These are phyloP conservation scores for Anser brachyrhynchus DNA, from an alignment of 2,113 vertebrate genomes.

Conservation along the genomic window DNA sequence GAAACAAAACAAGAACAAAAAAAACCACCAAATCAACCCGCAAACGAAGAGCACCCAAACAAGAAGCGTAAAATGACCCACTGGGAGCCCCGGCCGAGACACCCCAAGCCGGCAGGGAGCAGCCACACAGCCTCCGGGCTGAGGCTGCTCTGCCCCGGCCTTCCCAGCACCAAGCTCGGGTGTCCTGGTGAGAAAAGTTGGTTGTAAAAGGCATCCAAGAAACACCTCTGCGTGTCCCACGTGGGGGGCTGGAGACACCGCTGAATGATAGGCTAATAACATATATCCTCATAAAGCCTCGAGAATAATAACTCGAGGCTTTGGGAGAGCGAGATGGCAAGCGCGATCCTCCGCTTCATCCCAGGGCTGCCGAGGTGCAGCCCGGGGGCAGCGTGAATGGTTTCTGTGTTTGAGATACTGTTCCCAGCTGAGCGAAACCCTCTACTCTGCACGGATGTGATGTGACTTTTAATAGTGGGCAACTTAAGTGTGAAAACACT, in stretches of 20 bases:
- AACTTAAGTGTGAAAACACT: neutral
- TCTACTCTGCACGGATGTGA: neutral
- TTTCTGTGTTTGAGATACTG: neutral
- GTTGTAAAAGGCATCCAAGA: neutral
- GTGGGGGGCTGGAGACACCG: neutral
- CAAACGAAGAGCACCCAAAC: neutral
- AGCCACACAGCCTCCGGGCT: neutral
- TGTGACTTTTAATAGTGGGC: neutral
- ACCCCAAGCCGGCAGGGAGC: neutral
- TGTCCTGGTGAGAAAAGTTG: neutral
- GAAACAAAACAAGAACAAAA: neutral
- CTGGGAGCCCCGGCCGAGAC: neutral
- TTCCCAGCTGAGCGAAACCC: neutral
- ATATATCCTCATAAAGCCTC: no score
- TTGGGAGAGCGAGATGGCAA: neutral
- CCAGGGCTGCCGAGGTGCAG: neutral
- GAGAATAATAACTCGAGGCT: neutral
- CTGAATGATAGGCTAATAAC: neutral
- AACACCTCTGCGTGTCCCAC: no score
- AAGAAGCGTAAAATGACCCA: neutral
- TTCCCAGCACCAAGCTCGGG: fast-evolving
- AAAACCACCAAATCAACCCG: neutral
- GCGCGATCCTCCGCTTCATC: neutral
- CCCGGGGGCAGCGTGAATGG: neutral
- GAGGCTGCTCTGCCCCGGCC: neutral